Evolutionary conservation across 1,140 invertebrate genomes (phyloP).

Genomic region (Zaprionus davidi): DNA sequence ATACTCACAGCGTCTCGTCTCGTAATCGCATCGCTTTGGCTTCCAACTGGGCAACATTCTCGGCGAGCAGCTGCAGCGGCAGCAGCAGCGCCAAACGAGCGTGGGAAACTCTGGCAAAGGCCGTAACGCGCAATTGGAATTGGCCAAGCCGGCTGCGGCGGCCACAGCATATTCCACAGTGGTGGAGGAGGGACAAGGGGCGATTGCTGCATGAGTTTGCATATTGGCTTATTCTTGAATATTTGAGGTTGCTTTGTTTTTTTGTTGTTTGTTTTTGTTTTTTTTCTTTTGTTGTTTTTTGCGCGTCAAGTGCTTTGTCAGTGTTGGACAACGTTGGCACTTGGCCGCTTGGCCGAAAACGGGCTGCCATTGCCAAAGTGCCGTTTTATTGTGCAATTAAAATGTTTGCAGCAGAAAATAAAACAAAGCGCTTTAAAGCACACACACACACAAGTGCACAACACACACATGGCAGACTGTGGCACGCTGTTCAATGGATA

Average conservation of each 20-base stretch:
- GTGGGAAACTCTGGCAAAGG: conserved; percentile 36
- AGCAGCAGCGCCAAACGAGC: conserved; percentile 16
- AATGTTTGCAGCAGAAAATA: conserved; percentile 14
- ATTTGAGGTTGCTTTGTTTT: neutral
- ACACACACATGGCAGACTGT: neutral
- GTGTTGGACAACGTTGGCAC: conserved; percentile 21
- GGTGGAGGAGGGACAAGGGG: neutral
- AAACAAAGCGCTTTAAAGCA: neutral
- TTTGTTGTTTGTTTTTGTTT: conserved; percentile 3
- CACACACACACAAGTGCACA: neutral
- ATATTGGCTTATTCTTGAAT: conserved; percentile 27
- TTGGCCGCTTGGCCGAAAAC: conserved; percentile 6
- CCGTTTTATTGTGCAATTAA: conserved; percentile 40
- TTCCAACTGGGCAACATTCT: conserved; percentile 27
- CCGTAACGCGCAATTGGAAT: conserved; percentile 25
- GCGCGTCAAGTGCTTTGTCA: conserved; percentile 29
- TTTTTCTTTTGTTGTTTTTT: conserved; percentile 10
- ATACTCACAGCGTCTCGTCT: conserved; percentile 6
- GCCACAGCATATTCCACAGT: neutral
- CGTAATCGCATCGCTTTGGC: conserved; percentile 14
- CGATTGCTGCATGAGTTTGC: conserved; percentile 30
- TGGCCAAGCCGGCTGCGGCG: conserved; percentile 26
- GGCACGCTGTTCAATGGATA: conserved; percentile 6
- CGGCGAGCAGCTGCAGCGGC: conserved; percentile 35
- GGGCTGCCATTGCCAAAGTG: conserved; percentile 20